Conservation (phyloP, 1,140 invertebrate genomes). For the Wiebesia pumilae region DNA sequence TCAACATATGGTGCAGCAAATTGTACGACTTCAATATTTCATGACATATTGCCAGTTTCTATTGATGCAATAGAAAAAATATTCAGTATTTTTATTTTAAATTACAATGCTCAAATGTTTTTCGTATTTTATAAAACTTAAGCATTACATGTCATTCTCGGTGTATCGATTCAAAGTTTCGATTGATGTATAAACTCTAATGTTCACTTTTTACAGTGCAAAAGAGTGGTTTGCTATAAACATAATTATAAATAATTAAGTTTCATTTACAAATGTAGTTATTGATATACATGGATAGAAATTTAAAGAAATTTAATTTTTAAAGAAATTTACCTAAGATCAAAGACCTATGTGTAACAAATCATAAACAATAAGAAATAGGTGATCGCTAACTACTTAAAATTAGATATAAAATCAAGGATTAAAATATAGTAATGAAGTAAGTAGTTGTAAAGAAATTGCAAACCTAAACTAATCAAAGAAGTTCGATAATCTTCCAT, state of each 20-base stretch:
- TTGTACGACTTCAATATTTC: not conserved
- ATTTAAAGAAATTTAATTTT: not conserved
- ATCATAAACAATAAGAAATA: not conserved
- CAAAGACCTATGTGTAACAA: conserved; percentile 47
- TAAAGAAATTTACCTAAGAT: conserved; percentile 39
- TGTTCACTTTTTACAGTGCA: not conserved
- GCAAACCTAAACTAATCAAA: conserved; percentile 40
- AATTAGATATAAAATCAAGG: conserved; percentile 1
- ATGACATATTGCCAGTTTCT: not conserved
- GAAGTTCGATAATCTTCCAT: conserved; percentile 52
- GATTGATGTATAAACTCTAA: conserved; percentile 29
- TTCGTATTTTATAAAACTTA: not conserved
- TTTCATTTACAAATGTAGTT: not conserved
- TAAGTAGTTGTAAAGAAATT: conserved; percentile 20
- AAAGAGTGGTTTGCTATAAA: conserved; percentile 6
- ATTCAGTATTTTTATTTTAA: not conserved
- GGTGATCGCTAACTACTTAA: conserved; percentile 10
- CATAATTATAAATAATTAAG: not conserved
- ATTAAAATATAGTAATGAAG: not conserved
- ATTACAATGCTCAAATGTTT: conserved; percentile 11
- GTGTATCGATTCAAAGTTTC: conserved; percentile 10
- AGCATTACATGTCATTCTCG: not conserved
- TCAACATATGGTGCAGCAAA: not conserved
- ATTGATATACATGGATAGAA: not conserved
- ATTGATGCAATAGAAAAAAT: not conserved